Evolutionary conservation across 2,888 invertebrate genomes (phyloP).

Genomic region (Iselma pallidipennis): DNA sequence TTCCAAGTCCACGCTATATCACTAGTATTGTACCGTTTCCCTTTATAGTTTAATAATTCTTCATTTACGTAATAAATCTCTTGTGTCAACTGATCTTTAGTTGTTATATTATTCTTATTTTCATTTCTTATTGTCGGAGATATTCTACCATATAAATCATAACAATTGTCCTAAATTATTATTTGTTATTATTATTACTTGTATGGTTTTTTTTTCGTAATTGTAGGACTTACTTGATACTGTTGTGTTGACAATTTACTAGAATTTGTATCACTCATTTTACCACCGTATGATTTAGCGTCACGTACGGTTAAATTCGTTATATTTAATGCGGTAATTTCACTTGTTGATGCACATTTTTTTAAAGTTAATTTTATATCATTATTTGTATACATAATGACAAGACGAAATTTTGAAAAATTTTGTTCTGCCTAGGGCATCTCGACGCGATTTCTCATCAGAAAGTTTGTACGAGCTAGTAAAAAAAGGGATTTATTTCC

Average conservation of each 20-base stretch:
- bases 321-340: constrained; percentile 27
- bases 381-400: constrained; percentile 18
- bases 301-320: constrained; percentile 40
- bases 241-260: constrained; percentile 24
- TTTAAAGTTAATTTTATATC: constrained; percentile 5
- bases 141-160: constrained; percentile 19
- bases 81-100: constrained; percentile 43
- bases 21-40: constrained; percentile 60
- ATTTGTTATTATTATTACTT: constrained; percentile 13
- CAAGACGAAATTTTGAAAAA: too few relatives aligned
- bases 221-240: constrained; percentile 15
- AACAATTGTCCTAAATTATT: constrained; percentile 22
- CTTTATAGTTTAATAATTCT: constrained; percentile 61
- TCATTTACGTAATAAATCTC: constrained; percentile 56
- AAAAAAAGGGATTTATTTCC: too few relatives aligned
- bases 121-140: constrained; percentile 13
- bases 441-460: too few relatives aligned
- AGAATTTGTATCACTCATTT: constrained; percentile 37
- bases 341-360: constrained; percentile 21
- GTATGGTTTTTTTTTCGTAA: too few relatives aligned
- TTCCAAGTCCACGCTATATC: constrained; percentile 71
- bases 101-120: constrained; percentile 33
- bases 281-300: constrained; percentile 42
- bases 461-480: too few relatives aligned
- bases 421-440: too few relatives aligned